Conservation (phyloP, 2,797 vertebrate species). For the Graptemys geographica region DNA sequence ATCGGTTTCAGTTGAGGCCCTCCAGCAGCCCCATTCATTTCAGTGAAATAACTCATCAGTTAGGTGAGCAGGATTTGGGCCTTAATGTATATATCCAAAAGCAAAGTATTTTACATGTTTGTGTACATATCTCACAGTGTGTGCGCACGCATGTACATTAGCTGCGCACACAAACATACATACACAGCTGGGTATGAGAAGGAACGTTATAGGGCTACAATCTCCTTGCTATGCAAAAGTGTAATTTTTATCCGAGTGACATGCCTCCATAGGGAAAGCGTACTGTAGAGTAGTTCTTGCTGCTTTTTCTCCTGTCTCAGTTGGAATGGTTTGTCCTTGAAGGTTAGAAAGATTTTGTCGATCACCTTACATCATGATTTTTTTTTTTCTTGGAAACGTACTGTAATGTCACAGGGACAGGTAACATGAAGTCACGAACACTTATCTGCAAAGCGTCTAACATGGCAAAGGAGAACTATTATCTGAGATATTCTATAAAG, state of each 20-base stretch:
- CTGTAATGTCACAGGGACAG: constrained; percentile 11
- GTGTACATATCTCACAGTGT: not conserved
- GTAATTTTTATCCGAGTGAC: not conserved
- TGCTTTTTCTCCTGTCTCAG: not conserved
- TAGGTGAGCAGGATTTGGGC: not conserved
- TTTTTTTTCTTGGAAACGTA: constrained; percentile 48
- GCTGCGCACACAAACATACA: not conserved
- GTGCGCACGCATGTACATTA: not conserved
- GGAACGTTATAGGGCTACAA: not conserved
- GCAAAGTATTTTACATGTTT: not conserved
- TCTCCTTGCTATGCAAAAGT: not conserved
- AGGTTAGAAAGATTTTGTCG: constrained; percentile 53
- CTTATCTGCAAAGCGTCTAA: not conserved
- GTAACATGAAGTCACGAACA: constrained; percentile 12
- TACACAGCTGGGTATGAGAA: not conserved
- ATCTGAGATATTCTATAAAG: not conserved
- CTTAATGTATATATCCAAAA: not conserved
- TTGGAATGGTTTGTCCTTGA: constrained; percentile 39
- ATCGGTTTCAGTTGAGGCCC: not conserved
- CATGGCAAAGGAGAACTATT: not conserved
- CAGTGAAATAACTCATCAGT: not conserved
- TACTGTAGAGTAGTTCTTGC: constrained; percentile 18
- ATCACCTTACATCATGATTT: constrained; percentile 50
- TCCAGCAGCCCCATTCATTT: not conserved
- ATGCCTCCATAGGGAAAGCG: not conserved